Percentiles rank a stretch among this genome's conserved stretches.
These are phyloP conservation scores for Mus minutoides DNA, from an alignment of 2,797 vertebrate species.

Conservation along the genomic window DNA sequence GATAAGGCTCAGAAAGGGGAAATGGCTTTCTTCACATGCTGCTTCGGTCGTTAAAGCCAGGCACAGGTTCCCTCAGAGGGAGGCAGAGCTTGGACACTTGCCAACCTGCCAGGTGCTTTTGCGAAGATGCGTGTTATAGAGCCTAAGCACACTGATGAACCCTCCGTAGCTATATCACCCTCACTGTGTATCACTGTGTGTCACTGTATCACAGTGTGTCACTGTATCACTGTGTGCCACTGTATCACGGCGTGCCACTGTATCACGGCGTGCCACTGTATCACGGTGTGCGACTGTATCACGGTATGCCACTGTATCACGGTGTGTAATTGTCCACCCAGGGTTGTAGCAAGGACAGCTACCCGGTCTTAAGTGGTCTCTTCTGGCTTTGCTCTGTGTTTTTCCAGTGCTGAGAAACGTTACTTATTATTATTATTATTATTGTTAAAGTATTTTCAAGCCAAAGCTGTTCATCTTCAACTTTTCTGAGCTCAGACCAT, in stretches of 20 bases:
- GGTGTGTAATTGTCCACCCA: not conserved
- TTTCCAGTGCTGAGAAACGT: not conserved
- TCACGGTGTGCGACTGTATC: no score
- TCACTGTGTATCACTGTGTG: fast-evolving
- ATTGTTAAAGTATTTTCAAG: constrained; percentile 43
- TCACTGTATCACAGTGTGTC: no score
- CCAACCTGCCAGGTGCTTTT: not conserved
- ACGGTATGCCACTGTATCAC: no score
- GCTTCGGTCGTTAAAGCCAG: not conserved
- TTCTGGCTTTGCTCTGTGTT: not conserved
- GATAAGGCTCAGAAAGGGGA: not conserved
- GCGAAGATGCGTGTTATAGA: fast-evolving
- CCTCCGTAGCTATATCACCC: fast-evolving
- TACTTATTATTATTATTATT: constrained; percentile 5
- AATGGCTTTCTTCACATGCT: not conserved
- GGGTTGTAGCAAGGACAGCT: fast-evolving
- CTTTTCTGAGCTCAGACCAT: constrained; percentile 20
- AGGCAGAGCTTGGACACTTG: not conserved
- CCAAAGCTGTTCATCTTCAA: not conserved
- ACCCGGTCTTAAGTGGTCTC: not conserved
- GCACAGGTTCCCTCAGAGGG: not conserved
- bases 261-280: no score
- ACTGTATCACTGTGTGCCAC: fast-evolving
- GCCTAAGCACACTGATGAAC: not conserved
- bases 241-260: no score